These are phyloP conservation scores for Chelmon rostratus DNA, from an alignment of 2,797 vertebrate species.

Conservation along the genomic window DNA sequence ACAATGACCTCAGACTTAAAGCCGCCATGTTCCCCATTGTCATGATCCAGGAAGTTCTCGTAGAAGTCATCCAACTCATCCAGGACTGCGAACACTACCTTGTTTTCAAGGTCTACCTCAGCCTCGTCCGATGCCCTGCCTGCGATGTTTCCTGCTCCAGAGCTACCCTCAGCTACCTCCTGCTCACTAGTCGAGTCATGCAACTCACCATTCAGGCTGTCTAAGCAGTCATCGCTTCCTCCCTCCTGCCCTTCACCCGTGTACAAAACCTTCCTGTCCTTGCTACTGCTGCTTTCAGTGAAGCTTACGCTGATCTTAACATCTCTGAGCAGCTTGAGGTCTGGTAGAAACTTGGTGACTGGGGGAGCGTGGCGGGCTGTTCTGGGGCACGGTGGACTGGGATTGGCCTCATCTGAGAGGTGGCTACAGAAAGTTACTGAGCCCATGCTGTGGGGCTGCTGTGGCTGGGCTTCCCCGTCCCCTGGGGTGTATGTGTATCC, in stretches of 20 bases:
- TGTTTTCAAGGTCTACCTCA: conserved; percentile 94
- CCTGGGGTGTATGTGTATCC: conserved; percentile 97
- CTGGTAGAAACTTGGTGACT: conserved; percentile 94
- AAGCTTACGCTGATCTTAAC: conserved; percentile 98
- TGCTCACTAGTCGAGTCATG: conserved; percentile 88
- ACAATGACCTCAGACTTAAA: conserved; percentile 95
- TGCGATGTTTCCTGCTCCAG: conserved; percentile 79
- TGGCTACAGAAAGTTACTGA: conserved; percentile 91
- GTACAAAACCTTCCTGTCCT: conserved; percentile 97
- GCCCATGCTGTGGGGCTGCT: conserved; percentile 91
- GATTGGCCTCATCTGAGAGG: conserved; percentile 86
- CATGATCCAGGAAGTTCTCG: conserved; percentile 96
- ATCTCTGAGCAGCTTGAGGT: conserved; percentile 97
- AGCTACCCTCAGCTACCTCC: conserved; percentile 83
- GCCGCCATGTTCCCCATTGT: conserved; percentile 90
- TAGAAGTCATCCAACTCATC: conserved; percentile 98
- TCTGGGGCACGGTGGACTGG: conserved; percentile 90
- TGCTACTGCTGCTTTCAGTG: conserved; percentile 94
- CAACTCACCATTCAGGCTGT: conserved; percentile 91
- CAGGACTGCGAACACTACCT: conserved; percentile 98
- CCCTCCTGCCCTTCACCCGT: conserved; percentile 90
- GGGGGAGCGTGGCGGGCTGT: conserved; percentile 96
- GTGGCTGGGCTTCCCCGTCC: conserved; percentile 88
- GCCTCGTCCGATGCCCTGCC: conserved; percentile 86
- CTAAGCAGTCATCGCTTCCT: conserved; percentile 83